Base-by-base conservation (phyloP, 2,888 invertebrate genomes). In the Dioctria rufipes region DNA sequence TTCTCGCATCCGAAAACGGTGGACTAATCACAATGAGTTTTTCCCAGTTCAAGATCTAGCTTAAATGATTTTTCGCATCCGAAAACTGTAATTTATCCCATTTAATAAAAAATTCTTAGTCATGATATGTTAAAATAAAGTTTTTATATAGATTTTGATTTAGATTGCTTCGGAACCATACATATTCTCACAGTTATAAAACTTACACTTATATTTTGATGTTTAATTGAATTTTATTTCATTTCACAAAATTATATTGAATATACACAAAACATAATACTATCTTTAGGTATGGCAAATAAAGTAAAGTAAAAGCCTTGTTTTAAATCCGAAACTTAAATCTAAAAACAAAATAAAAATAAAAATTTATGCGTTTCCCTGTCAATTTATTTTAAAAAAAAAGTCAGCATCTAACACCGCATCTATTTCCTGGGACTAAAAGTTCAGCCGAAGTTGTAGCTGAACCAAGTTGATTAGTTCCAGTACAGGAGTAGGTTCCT, bases 401-500 rank as follows among this genome's bases (percentile, higher is more conserved):
- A 25, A 67, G 5, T 81, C 67, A 84, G 58, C 61, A 84, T 82
- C 85, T 83, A 84, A 85, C 83, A 85, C 91, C 91, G 85, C 92
- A 91, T 88, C 92, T 92, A 91, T 93, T 93, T 92, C 92, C 93
- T 91, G 93, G 92, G 85, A 94, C 93, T 87, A 91, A 90, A 84
- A 94, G 90, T 84, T 91, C 91, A 83, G 93, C 92, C 67, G 92
- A 91, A 66, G 94, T 94, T 85, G 91, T 92, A 79, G 92, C 91
- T 71, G 91, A 91, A 81, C 95, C 95, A 84, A 92, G 90, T 83
- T 90, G 90, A 88, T 95, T 95, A 82, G 92, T 92, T 79, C 94
- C 95, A 78, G 92, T 92, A 88, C 95, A 95, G 71, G 91, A 91
- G 88, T 94, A 95, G 83, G 91, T 92, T 82, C 95, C 96, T 86